Base-by-base conservation (phyloP, 2,888 invertebrate genomes). In the Pharmacophagus antenor region DNA sequence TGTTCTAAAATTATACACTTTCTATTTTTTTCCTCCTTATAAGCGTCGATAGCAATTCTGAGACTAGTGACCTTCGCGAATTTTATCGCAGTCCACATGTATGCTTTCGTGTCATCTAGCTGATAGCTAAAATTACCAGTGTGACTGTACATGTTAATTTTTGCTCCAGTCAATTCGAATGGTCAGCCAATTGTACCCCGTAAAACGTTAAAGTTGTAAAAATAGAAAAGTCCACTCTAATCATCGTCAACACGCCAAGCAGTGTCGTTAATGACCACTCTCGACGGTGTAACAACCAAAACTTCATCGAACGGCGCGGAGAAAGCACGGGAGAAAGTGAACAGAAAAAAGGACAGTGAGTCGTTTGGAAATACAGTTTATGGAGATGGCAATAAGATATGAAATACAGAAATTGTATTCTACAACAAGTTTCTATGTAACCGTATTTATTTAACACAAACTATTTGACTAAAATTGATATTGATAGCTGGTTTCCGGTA, bases 291-390 rank as follows among this genome's bases (percentile, higher is more conserved):
- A 58, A 51, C 62, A 55, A 61, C 62, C 54, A 48, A 60, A 60
- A 60, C 59, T 60, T 60, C 55, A 60, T 65, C 64, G 69, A 71
- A 68, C 65, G 66, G 55, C 60, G 58, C 62, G 66, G 72, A 66
- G 72, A 72, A 72, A 72, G 72, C 66, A 62, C 7, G 48, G 23
- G 65, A 66, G 67, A 67, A 68, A 70, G 70, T 65, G 55, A 12
- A 44, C 49, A 41, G 44, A 65, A 63, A 68, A 64, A 69, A 66
- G 63, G 65, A 70, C 63, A 63, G 66, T 61, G 18, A 22, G 20
- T 27, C 31, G 27, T 42, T 59, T 44, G 49, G 48, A 54, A 49
- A 54, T 22, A 53, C 25, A 37, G 52, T 46, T 37, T 52, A 53
- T 37, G 23, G 37, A 52, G 23, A 23, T 37, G 46, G 21, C 22